phyloP scores from a whole-genome alignment of 2,888 invertebrate species.

The Agrochola circellaris region DNA sequence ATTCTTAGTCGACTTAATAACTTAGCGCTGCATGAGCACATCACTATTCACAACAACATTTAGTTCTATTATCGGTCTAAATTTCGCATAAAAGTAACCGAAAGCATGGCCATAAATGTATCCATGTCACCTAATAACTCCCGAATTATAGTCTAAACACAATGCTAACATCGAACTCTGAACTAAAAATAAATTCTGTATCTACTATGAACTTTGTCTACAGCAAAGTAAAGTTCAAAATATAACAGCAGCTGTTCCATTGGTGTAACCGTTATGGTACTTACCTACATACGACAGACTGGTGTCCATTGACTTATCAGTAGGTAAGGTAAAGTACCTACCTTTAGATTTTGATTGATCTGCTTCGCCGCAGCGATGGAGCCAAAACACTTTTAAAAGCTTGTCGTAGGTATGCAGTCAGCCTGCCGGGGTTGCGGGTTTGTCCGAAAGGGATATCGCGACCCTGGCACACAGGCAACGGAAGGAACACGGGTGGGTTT shows the following conservation, averaged over 20 bases:
- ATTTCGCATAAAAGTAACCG: not conserved
- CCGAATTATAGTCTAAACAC: conserved; percentile 26
- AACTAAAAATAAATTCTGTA: conserved; percentile 28
- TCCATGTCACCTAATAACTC: conserved; percentile 33
- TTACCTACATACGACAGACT: not conserved
- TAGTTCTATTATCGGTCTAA: not conserved
- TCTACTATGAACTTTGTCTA: conserved; percentile 3
- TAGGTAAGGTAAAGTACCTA: no score
- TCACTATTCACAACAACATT: conserved; percentile 17
- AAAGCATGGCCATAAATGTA: conserved; percentile 1
- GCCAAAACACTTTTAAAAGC: no score
- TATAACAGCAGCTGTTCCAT: conserved; percentile 14
- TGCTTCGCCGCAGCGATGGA: no score
- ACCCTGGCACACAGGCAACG: no score
- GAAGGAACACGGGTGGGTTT: no score
- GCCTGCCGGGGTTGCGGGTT: no score
- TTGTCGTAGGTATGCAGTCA: no score
- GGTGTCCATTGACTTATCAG: not conserved
- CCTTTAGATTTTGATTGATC: no score
- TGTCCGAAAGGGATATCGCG: no score
- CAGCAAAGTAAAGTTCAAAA: conserved; percentile 31
- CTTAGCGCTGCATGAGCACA: not conserved
- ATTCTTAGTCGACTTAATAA: not conserved
- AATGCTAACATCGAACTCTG: conserved; percentile 5
- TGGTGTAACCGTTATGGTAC: no score